Percentiles rank a stretch among this genome's conserved stretches.
These are phyloP conservation scores for Mystacides longicornis DNA, from an alignment of 2,888 invertebrate species.

Conservation along the genomic window DNA sequence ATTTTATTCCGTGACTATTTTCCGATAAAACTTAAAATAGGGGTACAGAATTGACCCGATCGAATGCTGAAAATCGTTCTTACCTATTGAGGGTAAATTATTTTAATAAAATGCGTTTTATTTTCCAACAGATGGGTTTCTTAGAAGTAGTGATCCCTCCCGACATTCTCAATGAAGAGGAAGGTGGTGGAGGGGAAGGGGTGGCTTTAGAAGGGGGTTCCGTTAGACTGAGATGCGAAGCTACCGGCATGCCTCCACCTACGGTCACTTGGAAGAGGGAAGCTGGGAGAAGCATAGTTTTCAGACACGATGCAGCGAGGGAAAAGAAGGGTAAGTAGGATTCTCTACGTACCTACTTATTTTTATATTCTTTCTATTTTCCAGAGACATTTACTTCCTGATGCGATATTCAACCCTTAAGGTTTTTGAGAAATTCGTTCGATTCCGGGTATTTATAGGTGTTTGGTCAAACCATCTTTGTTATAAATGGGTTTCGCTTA, in stretches of 20 bases:
- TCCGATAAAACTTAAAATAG: too few species aligned
- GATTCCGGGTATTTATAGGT: too few species aligned
- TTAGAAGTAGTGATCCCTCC: conserved; percentile 71
- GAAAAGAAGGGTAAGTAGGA: conserved; percentile 61
- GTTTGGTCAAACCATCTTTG: too few species aligned
- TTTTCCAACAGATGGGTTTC: conserved; percentile 62
- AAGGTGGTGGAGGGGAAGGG: conserved; percentile 50
- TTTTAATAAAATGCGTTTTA: conserved; percentile 21
- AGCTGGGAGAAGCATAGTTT: conserved; percentile 66
- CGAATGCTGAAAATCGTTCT: too few species aligned
- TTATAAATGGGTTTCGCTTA: too few species aligned
- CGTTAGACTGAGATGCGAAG: conserved; percentile 67
- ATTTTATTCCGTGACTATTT: too few species aligned
- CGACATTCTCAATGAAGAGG: conserved; percentile 68
- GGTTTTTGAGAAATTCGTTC: background rate
- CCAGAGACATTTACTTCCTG: background rate
- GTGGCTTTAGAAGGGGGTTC: conserved; percentile 76
- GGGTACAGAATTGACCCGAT: too few species aligned
- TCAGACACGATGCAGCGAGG: conserved; percentile 56
- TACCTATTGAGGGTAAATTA: too few species aligned
- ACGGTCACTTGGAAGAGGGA: conserved; percentile 75
- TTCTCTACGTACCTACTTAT: too few species aligned
- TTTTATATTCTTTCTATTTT: background rate
- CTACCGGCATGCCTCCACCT: conserved; percentile 76
- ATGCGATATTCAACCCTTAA: background rate